Conservation (phyloP, 1,140 invertebrate species). For the Oryctes rhinoceros region DNA sequence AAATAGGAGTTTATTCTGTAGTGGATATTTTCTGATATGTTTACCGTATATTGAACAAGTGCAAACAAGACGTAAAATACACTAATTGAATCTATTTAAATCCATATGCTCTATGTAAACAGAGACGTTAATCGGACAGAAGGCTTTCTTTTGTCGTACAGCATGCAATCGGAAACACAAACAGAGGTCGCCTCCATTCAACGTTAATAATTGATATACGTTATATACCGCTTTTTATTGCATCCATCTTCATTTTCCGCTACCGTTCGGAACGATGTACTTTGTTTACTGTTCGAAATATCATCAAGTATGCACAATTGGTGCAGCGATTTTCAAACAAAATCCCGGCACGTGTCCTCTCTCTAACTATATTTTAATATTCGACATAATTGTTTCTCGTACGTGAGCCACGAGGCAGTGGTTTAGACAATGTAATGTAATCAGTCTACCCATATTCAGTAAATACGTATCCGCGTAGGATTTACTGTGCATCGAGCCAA, state of each 20-base stretch:
- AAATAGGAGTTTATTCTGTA: neutral
- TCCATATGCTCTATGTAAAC: conserved; percentile 14
- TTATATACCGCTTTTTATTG: neutral
- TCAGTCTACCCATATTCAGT: neutral
- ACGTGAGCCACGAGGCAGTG: neutral
- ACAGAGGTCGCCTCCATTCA: neutral
- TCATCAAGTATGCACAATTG: neutral
- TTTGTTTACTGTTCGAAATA: neutral
- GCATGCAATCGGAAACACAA: conserved; percentile 28
- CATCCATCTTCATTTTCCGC: neutral
- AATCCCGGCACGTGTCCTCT: neutral
- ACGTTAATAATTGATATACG: conserved; percentile 23
- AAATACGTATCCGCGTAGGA: too few species aligned
- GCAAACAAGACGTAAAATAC: conserved; percentile 6
- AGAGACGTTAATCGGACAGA: conserved; percentile 27
- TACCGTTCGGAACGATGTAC: neutral
- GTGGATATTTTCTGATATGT: conserved; percentile 8
- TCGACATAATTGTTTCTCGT: neutral
- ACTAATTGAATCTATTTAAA: conserved; percentile 28
- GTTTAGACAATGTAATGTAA: neutral
- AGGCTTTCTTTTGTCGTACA: conserved; percentile 25
- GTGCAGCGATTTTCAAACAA: conserved; percentile 3
- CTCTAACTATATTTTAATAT: conserved; percentile 24
- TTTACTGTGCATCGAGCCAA: too few species aligned
- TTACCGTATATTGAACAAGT: conserved; percentile 20